Conservation (phyloP, 2,113 vertebrate species). For the Ranitomeya variabilis region DNA sequence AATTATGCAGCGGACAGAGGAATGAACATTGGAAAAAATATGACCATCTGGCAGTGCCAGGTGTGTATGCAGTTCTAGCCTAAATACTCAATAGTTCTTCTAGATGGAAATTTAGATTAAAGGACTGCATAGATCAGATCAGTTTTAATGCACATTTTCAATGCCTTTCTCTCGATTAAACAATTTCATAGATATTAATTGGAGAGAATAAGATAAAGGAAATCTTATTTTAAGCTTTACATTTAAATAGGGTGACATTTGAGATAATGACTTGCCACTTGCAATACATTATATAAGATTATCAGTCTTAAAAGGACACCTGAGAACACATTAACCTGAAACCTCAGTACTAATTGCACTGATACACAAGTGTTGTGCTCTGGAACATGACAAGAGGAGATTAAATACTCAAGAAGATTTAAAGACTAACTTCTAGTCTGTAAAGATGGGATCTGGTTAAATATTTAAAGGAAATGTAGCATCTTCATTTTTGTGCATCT, state of each 20-base stretch:
- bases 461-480: neutral
- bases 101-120: neutral
- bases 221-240: neutral
- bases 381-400: constrained; percentile 16
- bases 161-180: neutral
- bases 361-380: constrained; percentile 30
- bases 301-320: constrained; percentile 17
- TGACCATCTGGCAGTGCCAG: no score
- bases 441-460: neutral
- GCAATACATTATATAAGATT: constrained; percentile 22
- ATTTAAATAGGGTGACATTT: constrained; percentile 19
- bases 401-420: constrained; percentile 19
- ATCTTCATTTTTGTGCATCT: neutral
- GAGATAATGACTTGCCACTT: constrained; percentile 13
- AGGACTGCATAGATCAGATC: neutral
- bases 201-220: neutral
- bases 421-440: neutral
- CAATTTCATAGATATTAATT: neutral
- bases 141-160: neutral
- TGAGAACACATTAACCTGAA: constrained; percentile 39
- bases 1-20: no score
- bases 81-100: no score
- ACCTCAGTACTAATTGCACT: constrained; percentile 16
- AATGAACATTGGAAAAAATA: no score
- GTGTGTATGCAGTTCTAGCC: no score